A percentile compares a stretch with the other conserved stretches of the same genome.
phyloP scores from a whole-genome alignment of 2,113 vertebrate genomes.

The Oreochromis aureus region DNA sequence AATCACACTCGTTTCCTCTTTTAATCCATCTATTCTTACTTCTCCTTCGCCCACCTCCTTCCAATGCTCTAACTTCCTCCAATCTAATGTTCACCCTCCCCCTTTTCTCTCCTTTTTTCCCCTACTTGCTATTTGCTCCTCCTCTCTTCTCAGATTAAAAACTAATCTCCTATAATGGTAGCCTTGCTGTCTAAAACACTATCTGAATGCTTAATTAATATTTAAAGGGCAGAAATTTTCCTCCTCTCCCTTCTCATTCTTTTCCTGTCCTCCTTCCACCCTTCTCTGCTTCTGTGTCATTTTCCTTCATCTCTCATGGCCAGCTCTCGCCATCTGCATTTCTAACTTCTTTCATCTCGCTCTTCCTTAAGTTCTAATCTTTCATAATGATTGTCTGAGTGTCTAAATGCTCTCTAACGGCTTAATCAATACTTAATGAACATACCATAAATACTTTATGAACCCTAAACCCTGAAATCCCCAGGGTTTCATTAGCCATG shows the following conservation, averaged over 20 bases:
- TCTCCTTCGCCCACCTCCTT: conserved; percentile 13
- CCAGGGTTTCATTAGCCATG: conserved; percentile 56
- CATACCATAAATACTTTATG: conserved; percentile 65
- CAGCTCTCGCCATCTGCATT: neutral
- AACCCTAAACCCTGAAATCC: conserved; percentile 58
- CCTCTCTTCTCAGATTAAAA: conserved; percentile 37
- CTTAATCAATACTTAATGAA: conserved; percentile 69
- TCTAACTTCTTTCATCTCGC: conserved; percentile 10
- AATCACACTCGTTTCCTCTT: conserved; percentile 40
- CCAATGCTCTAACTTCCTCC: neutral
- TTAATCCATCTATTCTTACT: conserved; percentile 30
- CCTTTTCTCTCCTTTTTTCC: neutral
- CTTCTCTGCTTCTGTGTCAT: neutral
- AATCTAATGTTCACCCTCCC: conserved; percentile 8
- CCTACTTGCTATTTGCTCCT: conserved; percentile 5
- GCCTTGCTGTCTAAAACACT: conserved; percentile 49
- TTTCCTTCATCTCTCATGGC: neutral
- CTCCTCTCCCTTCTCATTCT: neutral
- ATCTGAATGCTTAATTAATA: conserved; percentile 59
- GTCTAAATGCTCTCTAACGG: conserved; percentile 61
- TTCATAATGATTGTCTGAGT: conserved; percentile 54
- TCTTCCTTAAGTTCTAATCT: conserved; percentile 35
- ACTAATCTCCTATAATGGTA: conserved; percentile 52
- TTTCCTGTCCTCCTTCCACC: neutral
- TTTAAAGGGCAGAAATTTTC: conserved; percentile 39